These are phyloP conservation scores for Latrodectus hesperus DNA, from an alignment of 2,888 invertebrate species.

Conservation along the genomic window DNA sequence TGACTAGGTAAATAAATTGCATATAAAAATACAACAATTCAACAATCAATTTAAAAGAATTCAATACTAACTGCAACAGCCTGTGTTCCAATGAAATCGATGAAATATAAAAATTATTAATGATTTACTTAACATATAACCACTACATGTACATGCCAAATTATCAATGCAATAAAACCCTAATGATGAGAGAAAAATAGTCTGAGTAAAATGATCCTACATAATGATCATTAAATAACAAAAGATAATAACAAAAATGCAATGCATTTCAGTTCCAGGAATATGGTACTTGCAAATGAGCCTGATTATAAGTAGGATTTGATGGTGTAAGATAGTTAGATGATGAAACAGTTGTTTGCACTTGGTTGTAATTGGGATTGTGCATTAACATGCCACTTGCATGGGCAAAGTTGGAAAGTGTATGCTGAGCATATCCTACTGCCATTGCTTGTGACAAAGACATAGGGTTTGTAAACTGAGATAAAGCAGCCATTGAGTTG, in stretches of 20 bases:
- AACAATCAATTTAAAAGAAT: too few relatives aligned
- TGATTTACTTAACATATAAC: too few relatives aligned
- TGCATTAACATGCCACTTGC: slow-evolving; percentile 65
- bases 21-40: too few relatives aligned
- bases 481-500: slow-evolving; percentile 64
- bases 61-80: too few relatives aligned
- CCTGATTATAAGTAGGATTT: slow-evolving; percentile 69
- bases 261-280: slow-evolving; percentile 69
- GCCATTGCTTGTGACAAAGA: slow-evolving; percentile 69
- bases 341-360: slow-evolving; percentile 67
- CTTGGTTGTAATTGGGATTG: slow-evolving; percentile 70
- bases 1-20: too few relatives aligned
- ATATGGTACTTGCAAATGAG: slow-evolving; percentile 70
- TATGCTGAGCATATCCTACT: slow-evolving; percentile 71
- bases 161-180: too few relatives aligned
- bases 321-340: slow-evolving; percentile 70
- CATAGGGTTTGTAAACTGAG: slow-evolving; percentile 64
- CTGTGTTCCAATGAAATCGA: too few relatives aligned
- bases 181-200: too few relatives aligned
- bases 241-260: neutral
- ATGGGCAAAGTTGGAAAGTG: slow-evolving; percentile 70
- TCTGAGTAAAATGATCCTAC: too few relatives aligned
- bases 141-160: too few relatives aligned
- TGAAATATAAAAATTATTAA: too few relatives aligned
- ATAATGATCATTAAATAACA: too few relatives aligned